Base-by-base conservation (phyloP, 2,113 vertebrate genomes). In the Columba janthina region DNA sequence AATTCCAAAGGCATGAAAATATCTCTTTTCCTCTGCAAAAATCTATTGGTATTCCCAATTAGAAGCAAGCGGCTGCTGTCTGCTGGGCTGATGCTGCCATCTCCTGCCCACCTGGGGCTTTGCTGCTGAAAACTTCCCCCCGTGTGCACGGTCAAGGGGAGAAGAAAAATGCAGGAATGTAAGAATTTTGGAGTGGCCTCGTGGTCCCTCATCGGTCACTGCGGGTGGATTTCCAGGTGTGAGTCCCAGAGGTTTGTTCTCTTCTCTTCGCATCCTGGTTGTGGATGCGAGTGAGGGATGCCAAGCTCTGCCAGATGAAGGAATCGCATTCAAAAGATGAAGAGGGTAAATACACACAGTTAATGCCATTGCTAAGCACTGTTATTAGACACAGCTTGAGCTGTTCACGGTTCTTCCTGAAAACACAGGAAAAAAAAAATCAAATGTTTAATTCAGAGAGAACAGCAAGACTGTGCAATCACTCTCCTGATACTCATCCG, bases 21-120 rank as follows among this genome's bases (percentile, higher is more conserved):
- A 1, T 0, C 24, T 24, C 29, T 10, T 85, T 44, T 66, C 29
- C 38, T 66, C 42, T 12, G 22, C 17, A 32, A 46, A 71, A n/a
- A 6, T 15, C 51, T 7, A 0, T 4, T 0, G 5, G 6, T 5
- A 4, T 9, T 91, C 22, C 53, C n/a, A 6, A 4, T 0, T 14
- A 5, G 3, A 21, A 53, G 71, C 65, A 7, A 15, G 22, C 0
- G 0, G 9, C 11, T 51, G 57, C 69, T 17, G 48, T 89, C 57
- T 75, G 18, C 75, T 48, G 90, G 51, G 76, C 93, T 84, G 79
- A 46, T 96, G 94, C 90, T 96, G 96, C 96, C 96, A 97, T 74
- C 96, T 96, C 8, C 96, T 95, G 96, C 20, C 70, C 65, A 15
- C 4, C 42, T 1, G 12, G 22, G 26, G 38, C 58, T 85, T 75